Conservation (phyloP, 2,113 vertebrate genomes). For the Scortum barcoo region DNA sequence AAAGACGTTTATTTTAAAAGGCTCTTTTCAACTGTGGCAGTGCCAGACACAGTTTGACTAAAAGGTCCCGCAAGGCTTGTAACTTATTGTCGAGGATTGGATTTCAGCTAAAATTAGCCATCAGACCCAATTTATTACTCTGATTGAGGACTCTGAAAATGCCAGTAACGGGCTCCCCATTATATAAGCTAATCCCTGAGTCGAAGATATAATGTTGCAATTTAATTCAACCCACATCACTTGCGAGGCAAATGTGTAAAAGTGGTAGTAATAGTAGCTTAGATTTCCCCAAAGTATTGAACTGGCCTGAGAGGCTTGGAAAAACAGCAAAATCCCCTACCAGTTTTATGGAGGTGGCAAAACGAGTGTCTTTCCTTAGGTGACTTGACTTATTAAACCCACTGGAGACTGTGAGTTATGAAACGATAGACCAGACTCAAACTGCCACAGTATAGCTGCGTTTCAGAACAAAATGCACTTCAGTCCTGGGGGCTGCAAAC, state of each 20-base stretch:
- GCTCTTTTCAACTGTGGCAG: slow-evolving; percentile 75
- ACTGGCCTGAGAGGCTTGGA: slow-evolving; percentile 67
- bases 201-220: slow-evolving; percentile 75
- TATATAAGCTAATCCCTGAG: slow-evolving; percentile 58
- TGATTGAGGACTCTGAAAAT: slow-evolving; percentile 80
- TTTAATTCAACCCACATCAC: slow-evolving; percentile 77
- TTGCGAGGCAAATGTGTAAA: slow-evolving; percentile 75
- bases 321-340: slow-evolving; percentile 72
- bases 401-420: slow-evolving; percentile 40
- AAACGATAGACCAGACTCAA: slow-evolving; percentile 48
- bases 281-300: slow-evolving; percentile 71
- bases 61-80: slow-evolving; percentile 82
- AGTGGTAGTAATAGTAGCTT: slow-evolving; percentile 70
- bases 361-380: slow-evolving; percentile 63
- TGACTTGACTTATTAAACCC: slow-evolving; percentile 67
- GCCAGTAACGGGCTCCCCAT: slow-evolving; percentile 63
- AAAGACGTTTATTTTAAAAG: slow-evolving; percentile 76
- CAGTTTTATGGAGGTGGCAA: slow-evolving; percentile 70
- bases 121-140: slow-evolving; percentile 82
- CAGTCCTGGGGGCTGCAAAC: slow-evolving; percentile 12
- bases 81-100: slow-evolving; percentile 83
- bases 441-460: slow-evolving; percentile 17
- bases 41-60: slow-evolving; percentile 80
- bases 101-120: slow-evolving; percentile 86
- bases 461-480: slow-evolving; percentile 25